A percentile compares a stretch with the other conserved stretches of the same genome.
phyloP scores from a whole-genome alignment of 2,888 invertebrate genomes.

The Amaurobius ferox region DNA sequence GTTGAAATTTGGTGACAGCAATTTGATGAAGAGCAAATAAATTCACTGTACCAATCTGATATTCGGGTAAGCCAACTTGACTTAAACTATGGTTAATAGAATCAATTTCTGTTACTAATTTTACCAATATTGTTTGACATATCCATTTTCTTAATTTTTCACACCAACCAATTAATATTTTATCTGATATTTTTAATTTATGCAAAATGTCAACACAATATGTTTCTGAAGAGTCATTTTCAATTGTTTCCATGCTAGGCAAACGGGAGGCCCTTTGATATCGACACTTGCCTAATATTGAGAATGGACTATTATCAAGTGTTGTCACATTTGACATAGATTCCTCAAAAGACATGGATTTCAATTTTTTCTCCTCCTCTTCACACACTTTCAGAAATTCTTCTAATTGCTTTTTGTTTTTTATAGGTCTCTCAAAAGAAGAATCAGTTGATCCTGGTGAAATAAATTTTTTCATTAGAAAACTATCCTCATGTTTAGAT shows the following conservation, averaged over 20 bases:
- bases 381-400: slow-evolving; percentile 67
- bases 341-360: slow-evolving; percentile 59
- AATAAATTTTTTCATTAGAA: neutral
- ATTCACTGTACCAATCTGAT: slow-evolving; percentile 81
- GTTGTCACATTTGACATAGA: slow-evolving; percentile 31
- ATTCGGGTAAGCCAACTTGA: slow-evolving; percentile 81
- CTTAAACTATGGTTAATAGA: slow-evolving; percentile 84
- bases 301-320: slow-evolving; percentile 58
- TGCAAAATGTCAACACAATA: slow-evolving; percentile 74
- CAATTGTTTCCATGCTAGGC: slow-evolving; percentile 52
- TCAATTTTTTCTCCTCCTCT: slow-evolving; percentile 55
- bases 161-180: slow-evolving; percentile 86
- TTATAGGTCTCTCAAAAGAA: slow-evolving; percentile 29
- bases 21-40: slow-evolving; percentile 86
- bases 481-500: neutral
- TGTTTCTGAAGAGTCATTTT: slow-evolving; percentile 64
- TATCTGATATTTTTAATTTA: slow-evolving; percentile 83
- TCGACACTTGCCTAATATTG: slow-evolving; percentile 47
- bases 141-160: slow-evolving; percentile 86
- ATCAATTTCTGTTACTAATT: slow-evolving; percentile 86
- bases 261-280: slow-evolving; percentile 70
- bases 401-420: slow-evolving; percentile 54
- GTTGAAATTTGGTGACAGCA: slow-evolving; percentile 80
- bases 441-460: slow-evolving; percentile 17
- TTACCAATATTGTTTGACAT: slow-evolving; percentile 87